phyloP scores from a whole-genome alignment of 2,888 invertebrate genomes.

The Electrophaes corylata region DNA sequence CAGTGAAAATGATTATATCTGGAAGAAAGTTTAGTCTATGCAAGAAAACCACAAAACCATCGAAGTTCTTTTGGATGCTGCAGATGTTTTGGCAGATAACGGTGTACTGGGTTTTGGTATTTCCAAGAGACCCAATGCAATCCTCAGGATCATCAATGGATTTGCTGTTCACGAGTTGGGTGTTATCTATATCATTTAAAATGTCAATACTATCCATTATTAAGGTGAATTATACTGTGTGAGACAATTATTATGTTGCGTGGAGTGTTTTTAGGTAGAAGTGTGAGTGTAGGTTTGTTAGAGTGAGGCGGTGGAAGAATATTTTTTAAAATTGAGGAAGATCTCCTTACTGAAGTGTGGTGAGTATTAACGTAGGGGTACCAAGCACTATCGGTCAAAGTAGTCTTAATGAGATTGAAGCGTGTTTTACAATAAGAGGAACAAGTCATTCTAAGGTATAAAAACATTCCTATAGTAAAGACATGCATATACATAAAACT shows the following conservation, averaged over 20 bases:
- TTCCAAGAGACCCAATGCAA: not conserved
- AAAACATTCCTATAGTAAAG: too few relatives aligned
- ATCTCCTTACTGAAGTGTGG: too few relatives aligned
- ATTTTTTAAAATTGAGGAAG: too few relatives aligned
- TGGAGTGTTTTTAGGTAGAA: not conserved
- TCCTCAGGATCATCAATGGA: not conserved
- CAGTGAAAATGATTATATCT: slow-evolving; percentile 12
- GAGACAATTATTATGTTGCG: not conserved
- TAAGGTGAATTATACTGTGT: too few relatives aligned
- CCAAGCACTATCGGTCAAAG: too few relatives aligned
- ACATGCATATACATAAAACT: too few relatives aligned
- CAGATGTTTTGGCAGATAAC: slow-evolving; percentile 13
- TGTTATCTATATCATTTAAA: not conserved
- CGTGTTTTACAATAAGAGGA: too few relatives aligned
- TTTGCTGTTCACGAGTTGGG: not conserved
- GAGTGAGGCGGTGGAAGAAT: too few relatives aligned
- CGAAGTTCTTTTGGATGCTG: slow-evolving; percentile 11
- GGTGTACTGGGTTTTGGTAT: not conserved
- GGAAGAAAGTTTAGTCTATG: not conserved
- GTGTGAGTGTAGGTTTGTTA: not conserved
- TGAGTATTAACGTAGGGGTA: too few relatives aligned
- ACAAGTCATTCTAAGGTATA: too few relatives aligned
- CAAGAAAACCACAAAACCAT: not conserved
- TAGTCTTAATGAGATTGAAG: too few relatives aligned
- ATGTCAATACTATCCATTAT: not conserved